These are phyloP conservation scores for Tachystola acroxantha DNA, from an alignment of 2,888 invertebrate species.

Conservation along the genomic window DNA sequence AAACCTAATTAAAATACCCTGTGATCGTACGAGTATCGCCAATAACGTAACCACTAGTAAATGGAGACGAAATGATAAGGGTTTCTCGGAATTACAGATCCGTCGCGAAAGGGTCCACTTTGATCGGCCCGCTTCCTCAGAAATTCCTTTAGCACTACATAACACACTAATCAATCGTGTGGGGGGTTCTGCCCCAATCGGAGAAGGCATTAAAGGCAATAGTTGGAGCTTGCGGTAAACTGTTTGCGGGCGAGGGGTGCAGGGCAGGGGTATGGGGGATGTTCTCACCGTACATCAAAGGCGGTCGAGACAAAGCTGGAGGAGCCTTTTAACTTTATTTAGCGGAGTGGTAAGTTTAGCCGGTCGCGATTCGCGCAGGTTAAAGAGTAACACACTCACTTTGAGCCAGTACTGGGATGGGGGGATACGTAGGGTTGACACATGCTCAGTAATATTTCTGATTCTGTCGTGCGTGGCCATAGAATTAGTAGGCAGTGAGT, in stretches of 20 bases:
- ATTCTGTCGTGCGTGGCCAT: no score
- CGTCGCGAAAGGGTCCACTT: slow-evolving; percentile 43
- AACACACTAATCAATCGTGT: slow-evolving; percentile 68
- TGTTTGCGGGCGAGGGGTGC: slow-evolving; percentile 54
- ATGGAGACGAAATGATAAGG: slow-evolving; percentile 50
- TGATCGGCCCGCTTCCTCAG: slow-evolving; percentile 60
- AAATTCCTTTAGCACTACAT: slow-evolving; percentile 55
- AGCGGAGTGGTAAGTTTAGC: slow-evolving; percentile 78
- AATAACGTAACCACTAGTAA: slow-evolving; percentile 27
- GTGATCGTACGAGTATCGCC: no score
- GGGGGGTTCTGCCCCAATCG: slow-evolving; percentile 43
- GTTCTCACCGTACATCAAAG: slow-evolving; percentile 68
- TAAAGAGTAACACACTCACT: slow-evolving; percentile 79
- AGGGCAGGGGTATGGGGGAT: slow-evolving; percentile 16
- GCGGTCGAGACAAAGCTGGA: slow-evolving; percentile 75
- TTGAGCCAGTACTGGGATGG: slow-evolving; percentile 43
- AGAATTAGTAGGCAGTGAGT: no score
- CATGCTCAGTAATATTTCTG: no score
- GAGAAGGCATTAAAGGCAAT: slow-evolving; percentile 73
- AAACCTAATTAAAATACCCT: slow-evolving; percentile 10
- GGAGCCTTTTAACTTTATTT: slow-evolving; percentile 79
- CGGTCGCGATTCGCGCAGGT: slow-evolving; percentile 77
- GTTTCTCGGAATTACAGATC: slow-evolving; percentile 46
- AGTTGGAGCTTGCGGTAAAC: slow-evolving; percentile 73
- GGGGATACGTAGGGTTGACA: slow-evolving; percentile 46